A percentile compares a stretch with the other conserved stretches of the same genome.
These are phyloP conservation scores for Siniperca scherzeri DNA, from an alignment of 2,797 vertebrate species.

Conservation along the genomic window DNA sequence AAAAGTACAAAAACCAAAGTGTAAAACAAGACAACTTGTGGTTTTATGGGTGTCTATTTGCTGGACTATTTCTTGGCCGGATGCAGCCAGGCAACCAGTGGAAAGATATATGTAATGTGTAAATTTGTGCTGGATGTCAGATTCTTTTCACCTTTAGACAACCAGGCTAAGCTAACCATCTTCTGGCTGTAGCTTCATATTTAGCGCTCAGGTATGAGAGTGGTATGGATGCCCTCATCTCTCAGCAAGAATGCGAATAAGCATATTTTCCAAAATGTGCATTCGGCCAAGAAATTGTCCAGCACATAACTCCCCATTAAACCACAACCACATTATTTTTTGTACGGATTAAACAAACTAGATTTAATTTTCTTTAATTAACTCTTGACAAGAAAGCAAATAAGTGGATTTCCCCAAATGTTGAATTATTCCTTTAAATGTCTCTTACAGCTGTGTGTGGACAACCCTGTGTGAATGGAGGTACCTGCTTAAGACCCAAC, in stretches of 20 bases:
- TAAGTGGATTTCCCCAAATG: neutral
- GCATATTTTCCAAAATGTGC: neutral
- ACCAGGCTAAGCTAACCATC: neutral
- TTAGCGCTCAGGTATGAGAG: neutral
- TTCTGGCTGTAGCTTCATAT: neutral
- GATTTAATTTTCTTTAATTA: neutral
- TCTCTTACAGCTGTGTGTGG: slow-evolving; percentile 87
- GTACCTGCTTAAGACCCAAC: slow-evolving; percentile 87
- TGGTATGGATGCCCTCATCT: neutral
- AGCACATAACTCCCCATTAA: neutral
- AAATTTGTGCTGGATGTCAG: neutral
- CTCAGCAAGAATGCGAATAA: neutral
- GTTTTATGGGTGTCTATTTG: neutral
- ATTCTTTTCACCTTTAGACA: neutral
- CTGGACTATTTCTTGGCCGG: neutral
- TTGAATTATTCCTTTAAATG: slow-evolving; percentile 2
- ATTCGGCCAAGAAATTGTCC: neutral
- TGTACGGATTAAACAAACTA: neutral
- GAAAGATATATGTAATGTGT: too few relatives aligned
- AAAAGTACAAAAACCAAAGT: neutral
- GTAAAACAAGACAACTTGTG: neutral
- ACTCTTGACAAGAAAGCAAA: neutral
- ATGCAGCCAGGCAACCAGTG: too few relatives aligned
- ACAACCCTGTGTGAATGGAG: slow-evolving; percentile 88
- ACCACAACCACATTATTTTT: neutral